Evolutionary conservation across 2,113 vertebrate species (phyloP), one percentile per base, ranked within the genome.

Genomic region (Psammodynastes pulverulentus): DNA sequence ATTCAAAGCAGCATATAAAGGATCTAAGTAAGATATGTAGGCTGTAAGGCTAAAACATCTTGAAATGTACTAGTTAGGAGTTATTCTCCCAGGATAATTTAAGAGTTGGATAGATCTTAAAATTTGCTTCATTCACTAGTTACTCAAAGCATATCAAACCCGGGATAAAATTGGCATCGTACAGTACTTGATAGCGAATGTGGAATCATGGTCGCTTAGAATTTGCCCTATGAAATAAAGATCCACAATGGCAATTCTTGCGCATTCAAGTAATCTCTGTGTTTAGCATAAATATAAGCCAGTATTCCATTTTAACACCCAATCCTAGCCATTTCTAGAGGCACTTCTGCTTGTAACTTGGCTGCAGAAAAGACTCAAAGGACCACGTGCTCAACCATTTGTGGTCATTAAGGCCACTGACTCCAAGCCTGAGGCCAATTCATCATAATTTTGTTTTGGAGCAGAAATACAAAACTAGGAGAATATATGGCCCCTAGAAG

Each of bases 221-320:
- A 34, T 62, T 84, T 84, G 12, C 21, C 21, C 10, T 51, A 49
- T 72, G 34, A 43, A 72, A 90, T 67, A 23, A 90, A 24, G 84
- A 49, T 62, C 53, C 10, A 86, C n/a, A n/a, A 21, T 49, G 49
- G 7, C 43, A 62, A 87, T 91, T 21, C 29, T 7, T 79, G 58
- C 39, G 43, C 29, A 86, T 87, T 91, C 90, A 91, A 91, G 54
- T 91, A 86, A 91, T 87, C 19, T 58, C 84, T 91, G 84, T 12
- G 15, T 49, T n/a, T 34, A 62, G 2, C 43, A 46, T 85, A 54
- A 56, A 58, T 54, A 46, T 48, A 58, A 48, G 26, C 90, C 46
- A 34, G 10, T 54, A 29, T n/a, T 45, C 48, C 26, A 56, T 56
- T 91, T 54, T 86, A 48, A 24, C 54, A 91, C 53, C 7, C 26